These are phyloP conservation scores for Dynastes tityus DNA, from an alignment of 2,888 invertebrate genomes.

Conservation along the genomic window DNA sequence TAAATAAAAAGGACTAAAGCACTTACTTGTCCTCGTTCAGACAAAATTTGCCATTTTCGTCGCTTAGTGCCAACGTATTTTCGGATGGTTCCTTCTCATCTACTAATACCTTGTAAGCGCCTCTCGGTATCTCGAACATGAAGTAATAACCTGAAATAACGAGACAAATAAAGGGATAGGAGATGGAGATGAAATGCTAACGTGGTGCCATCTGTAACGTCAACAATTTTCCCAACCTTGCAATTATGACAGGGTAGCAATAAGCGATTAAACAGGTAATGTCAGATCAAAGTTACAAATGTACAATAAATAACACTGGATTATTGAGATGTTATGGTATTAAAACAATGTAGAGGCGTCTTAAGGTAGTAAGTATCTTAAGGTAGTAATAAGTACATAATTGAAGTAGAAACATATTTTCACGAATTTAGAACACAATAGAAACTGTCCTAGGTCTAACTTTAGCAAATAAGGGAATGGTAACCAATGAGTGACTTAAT, in stretches of 20 bases:
- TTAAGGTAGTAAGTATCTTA: not conserved
- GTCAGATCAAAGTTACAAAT: not conserved
- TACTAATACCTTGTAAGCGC: conserved; percentile 75
- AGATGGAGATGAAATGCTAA: not conserved
- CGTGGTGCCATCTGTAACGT: conserved; percentile 4
- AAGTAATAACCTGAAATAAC: conserved; percentile 75
- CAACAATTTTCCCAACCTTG: not conserved
- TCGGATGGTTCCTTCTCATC: conserved; percentile 73
- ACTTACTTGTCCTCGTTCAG: conserved; percentile 77
- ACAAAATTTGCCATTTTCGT: conserved; percentile 72
- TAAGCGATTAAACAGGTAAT: not conserved
- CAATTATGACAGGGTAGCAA: not conserved
- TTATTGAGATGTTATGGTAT: not conserved
- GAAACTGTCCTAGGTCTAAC: not conserved
- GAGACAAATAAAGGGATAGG: conserved; percentile 65
- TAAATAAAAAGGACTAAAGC: not conserved
- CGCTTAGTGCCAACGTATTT: conserved; percentile 75
- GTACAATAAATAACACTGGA: not conserved
- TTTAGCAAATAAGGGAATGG: not conserved
- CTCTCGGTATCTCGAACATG: conserved; percentile 74
- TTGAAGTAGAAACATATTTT: not conserved
- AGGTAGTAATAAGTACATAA: not conserved
- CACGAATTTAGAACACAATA: not conserved
- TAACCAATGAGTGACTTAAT: not conserved
- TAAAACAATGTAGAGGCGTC: not conserved